Base-by-base conservation (phyloP, 2,888 invertebrate species). In the Platycnemis pennipes region DNA sequence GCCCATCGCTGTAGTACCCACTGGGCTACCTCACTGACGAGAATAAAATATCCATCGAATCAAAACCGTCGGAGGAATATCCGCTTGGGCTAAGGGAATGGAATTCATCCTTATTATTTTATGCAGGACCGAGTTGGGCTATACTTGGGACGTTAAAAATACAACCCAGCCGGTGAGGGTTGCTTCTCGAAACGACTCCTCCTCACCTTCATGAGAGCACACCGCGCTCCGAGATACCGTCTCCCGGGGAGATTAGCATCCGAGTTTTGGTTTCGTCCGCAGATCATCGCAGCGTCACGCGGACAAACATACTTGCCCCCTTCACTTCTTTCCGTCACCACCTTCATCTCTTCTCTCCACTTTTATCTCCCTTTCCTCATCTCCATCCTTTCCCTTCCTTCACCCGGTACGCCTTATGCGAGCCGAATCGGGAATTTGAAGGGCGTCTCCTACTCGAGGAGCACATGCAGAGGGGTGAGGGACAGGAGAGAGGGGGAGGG, bases 381-480 rank as follows among this genome's bases (percentile, higher is more conserved):
- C 46, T 49, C 31, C 88, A 16, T 53, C 42, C 88, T 53, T 89
- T 91, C 77, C n/a, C 91, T 44, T 44, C 91, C 44, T 63, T 91
- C 63, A 42, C 63, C 63, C 56, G 22, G 69, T 56, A 69, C 56
- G 91, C 45, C 91, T 91, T 63, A 91, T 91, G 91, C 63, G 91
- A 91, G 44, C 91, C 91, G 91, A 91, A 91, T 91, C 44, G 91
- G 91, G 91, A 91, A 91, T 91, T 91, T 45, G 91, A 91, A 91
- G 91, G 91, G 91, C 91, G 91, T 91, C 91, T 91, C 63, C 91
- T 63, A 0, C 42, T 53, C 2, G 77, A 37, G 77, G 37, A 56
- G 53, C 56, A n/a, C 45, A 69, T 91, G 63, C 91, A 56, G 77
- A 63, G 26, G 77, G 5, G 31, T 11, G 37, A 77, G 77, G 31